Percentiles rank a stretch among this genome's conserved stretches.
Conservation (phyloP, 1,140 invertebrate genomes). For the Galleria mellonella region DNA sequence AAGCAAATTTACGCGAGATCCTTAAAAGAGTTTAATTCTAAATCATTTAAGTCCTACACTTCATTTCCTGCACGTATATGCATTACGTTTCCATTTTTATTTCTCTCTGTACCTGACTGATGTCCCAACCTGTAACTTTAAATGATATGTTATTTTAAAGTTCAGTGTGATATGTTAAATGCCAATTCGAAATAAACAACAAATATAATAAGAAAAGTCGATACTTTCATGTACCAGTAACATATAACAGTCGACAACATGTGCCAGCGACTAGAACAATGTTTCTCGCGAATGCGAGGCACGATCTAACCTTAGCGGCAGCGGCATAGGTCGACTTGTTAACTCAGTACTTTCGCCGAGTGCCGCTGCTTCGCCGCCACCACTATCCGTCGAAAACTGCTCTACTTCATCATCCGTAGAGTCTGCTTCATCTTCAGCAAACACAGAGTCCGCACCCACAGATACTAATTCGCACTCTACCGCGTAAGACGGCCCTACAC, state of each 20-base stretch:
- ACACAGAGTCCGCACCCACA: slow-evolving; percentile 84
- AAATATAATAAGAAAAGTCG: slow-evolving; percentile 28
- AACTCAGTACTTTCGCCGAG: slow-evolving; percentile 47
- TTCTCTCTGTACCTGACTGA: no score
- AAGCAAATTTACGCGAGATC: not conserved
- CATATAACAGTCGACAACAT: slow-evolving; percentile 39
- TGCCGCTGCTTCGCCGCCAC: slow-evolving; percentile 64
- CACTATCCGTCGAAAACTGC: slow-evolving; percentile 86
- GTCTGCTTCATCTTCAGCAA: slow-evolving; percentile 80
- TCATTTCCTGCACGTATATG: no score
- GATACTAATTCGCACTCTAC: slow-evolving; percentile 82
- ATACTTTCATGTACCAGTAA: slow-evolving; percentile 58
- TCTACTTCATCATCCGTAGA: slow-evolving; percentile 88
- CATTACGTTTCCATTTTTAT: no score
- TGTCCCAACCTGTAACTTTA: slow-evolving; percentile 7
- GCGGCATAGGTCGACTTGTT: slow-evolving; percentile 33
- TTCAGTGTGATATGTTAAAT: slow-evolving; percentile 47
- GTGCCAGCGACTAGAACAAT: slow-evolving; percentile 54
- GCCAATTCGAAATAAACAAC: slow-evolving; percentile 10
- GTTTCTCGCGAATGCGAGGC: slow-evolving; percentile 61
- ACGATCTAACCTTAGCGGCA: slow-evolving; percentile 33
- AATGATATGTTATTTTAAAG: slow-evolving; percentile 34
- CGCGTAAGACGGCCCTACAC: slow-evolving; percentile 79
- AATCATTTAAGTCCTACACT: no score
- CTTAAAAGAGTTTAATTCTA: not conserved